A percentile compares a stretch with the other conserved stretches of the same genome.
phyloP scores from a whole-genome alignment of 2,797 vertebrate genomes.

The Diplodus puntazzo region DNA sequence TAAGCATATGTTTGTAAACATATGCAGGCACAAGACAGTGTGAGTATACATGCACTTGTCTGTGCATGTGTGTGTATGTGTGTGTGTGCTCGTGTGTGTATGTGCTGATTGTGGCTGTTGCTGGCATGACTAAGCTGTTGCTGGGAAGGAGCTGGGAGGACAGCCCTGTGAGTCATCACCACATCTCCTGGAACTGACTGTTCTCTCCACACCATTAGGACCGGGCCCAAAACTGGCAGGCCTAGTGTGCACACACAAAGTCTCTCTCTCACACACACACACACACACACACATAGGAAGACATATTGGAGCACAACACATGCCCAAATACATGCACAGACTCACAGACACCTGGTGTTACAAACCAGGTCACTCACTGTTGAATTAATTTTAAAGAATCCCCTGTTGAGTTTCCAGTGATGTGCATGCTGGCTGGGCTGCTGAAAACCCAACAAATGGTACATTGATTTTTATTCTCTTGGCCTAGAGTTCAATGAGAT shows the following conservation, averaged over 20 bases:
- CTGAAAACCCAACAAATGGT: constrained; percentile 59
- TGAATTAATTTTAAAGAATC: constrained; percentile 60
- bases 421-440: constrained; percentile 36
- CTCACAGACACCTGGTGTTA: constrained; percentile 49
- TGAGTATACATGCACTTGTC: constrained; percentile 23
- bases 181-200: constrained; percentile 85
- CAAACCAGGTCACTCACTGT: constrained; percentile 58
- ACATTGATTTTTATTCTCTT: constrained; percentile 70
- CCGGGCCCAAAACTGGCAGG: constrained; percentile 68
- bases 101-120: constrained; percentile 73
- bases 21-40: constrained; percentile 20
- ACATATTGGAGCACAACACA: constrained; percentile 37
- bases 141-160: constrained; percentile 87
- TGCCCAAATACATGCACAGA: constrained; percentile 51
- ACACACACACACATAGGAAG: constrained; percentile 9
- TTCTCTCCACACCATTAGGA: constrained; percentile 78
- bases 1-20: constrained; percentile 6
- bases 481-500: constrained; percentile 66
- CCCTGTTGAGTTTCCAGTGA: constrained; percentile 35
- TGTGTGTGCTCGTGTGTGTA: constrained; percentile 34
- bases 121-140: constrained; percentile 84
- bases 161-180: constrained; percentile 86
- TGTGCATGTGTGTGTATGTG: constrained; percentile 9
- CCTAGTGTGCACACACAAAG: constrained; percentile 27
- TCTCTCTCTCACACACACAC: constrained; percentile 38